Conservation (phyloP, 2,113 vertebrate genomes). For the Dinomys branickii region DNA sequence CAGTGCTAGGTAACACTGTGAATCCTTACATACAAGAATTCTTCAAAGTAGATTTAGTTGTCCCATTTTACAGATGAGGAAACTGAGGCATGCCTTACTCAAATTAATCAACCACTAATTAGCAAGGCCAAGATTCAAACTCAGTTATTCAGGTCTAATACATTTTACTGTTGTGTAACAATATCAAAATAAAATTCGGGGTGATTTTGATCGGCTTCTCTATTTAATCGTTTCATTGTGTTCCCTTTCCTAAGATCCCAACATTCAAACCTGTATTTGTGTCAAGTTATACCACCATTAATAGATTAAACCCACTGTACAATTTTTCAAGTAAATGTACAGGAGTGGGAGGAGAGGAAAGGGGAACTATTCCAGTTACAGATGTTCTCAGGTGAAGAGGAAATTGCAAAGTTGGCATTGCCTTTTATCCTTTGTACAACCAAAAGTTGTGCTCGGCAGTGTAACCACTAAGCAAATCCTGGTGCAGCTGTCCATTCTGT, state of each 20-base stretch:
- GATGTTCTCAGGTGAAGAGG: constrained; percentile 42
- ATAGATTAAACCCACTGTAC: neutral
- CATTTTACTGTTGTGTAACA: neutral
- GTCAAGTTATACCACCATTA: neutral
- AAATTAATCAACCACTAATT: neutral
- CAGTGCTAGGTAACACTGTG: neutral
- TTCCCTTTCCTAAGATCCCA: neutral
- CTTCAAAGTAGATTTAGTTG: neutral
- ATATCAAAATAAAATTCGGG: neutral
- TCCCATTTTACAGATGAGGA: neutral
- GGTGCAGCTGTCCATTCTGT: constrained; percentile 65
- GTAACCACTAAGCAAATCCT: constrained; percentile 37
- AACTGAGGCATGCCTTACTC: neutral
- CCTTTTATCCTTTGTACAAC: constrained; percentile 34
- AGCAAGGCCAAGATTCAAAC: neutral
- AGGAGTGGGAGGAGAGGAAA: neutral
- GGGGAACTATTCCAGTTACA: neutral
- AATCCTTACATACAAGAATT: neutral
- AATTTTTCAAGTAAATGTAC: neutral
- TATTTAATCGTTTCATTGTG: neutral
- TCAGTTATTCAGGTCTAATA: neutral
- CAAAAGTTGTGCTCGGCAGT: constrained; percentile 19
- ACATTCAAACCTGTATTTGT: neutral
- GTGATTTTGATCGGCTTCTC: neutral
- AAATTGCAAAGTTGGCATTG: constrained; percentile 44